Evolutionary conservation across 2,888 invertebrate species (phyloP), one percentile per base, ranked within the genome.

Genomic region (Clepsis dumicolana): DNA sequence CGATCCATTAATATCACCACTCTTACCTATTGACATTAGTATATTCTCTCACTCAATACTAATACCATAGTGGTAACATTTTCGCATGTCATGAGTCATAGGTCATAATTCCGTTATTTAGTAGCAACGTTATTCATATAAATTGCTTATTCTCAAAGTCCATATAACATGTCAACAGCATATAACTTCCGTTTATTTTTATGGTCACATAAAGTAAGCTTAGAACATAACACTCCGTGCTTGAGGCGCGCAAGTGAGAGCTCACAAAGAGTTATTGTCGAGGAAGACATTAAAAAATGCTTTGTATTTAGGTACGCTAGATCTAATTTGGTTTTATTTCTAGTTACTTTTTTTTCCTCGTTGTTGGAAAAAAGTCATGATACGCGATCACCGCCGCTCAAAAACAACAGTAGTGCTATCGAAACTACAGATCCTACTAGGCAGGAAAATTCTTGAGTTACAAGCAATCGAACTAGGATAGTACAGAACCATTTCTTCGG

Each of bases 141-240:
- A 64, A 68, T 53, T 59, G 59, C 68, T 64, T 64, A 68, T 64
- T 68, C 68, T 59, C 63, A 68, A 71, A 72, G 70, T 70, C 66
- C 65, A 57, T 72, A 63, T 72, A 69, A 53, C 70, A 70, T 70
- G 73, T 70, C 74, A 73, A 74, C 73, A 67, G 69, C 68, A 52
- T 70, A 75, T 74, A 74, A 77, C 72, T 74, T 66, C 67, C 66
- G 74, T 76, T 77, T 76, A 77, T 73, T 74, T 76, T 77, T 76
- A 77, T 73, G 72, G 71, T 50, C 25, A 59, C 75, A 74, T 75
- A 75, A 77, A 76, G 66, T 65, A 62, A 66, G 72, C 75, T 74
- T 72, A 73, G 72, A 53, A 59, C 52, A 53, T 59, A 63, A 62
- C 38, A 52, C 52, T 62, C 32, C 7, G 24, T 50, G 59, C 56